These are phyloP conservation scores for Pangasius macronema DNA, from an alignment of 2,797 vertebrate species.

Conservation along the genomic window DNA sequence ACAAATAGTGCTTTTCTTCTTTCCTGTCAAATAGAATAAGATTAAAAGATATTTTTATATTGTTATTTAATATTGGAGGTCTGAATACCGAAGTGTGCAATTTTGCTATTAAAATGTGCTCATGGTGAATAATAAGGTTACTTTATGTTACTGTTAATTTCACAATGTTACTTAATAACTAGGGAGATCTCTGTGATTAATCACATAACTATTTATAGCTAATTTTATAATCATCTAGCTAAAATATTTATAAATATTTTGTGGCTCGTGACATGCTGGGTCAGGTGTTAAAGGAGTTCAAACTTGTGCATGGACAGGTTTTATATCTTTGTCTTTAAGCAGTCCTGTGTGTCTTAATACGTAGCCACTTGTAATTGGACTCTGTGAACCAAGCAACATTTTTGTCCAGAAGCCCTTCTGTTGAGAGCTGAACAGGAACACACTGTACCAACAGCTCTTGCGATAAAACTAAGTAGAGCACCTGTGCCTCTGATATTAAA, in stretches of 20 bases:
- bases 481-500: neutral
- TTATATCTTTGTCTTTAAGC: neutral
- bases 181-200: neutral
- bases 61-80: neutral
- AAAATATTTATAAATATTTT: neutral
- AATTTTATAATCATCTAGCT: neutral
- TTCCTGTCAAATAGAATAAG: neutral
- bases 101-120: too few species aligned
- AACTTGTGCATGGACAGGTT: neutral
- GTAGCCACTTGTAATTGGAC: conserved; percentile 9
- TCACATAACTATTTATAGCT: neutral
- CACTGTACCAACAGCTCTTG: neutral
- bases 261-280: neutral
- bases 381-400: conserved; percentile 5
- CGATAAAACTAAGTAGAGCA: neutral
- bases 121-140: neutral
- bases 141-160: neutral
- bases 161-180: neutral
- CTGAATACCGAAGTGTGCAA: neutral
- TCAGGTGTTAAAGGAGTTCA: neutral
- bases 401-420: conserved; percentile 11
- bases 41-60: neutral
- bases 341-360: neutral
- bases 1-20: neutral
- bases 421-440: conserved; percentile 25